phyloP scores from a whole-genome alignment of 2,113 vertebrate species.

The Podilymbus podiceps region DNA sequence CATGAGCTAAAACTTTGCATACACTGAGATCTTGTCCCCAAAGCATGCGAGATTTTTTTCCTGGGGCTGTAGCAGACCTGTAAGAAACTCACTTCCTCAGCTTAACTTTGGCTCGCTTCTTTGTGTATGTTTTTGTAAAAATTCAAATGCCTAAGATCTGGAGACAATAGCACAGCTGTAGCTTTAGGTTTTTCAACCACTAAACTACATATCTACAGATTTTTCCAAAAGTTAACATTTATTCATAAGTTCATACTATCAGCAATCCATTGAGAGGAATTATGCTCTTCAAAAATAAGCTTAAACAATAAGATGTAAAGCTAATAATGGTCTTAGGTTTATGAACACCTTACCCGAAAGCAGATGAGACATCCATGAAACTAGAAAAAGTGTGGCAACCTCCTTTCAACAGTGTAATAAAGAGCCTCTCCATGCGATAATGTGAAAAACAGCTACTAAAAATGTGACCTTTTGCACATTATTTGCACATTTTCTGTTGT shows the following conservation, averaged over 20 bases:
- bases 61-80: neutral
- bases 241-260: constrained; percentile 55
- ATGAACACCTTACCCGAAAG: constrained; percentile 36
- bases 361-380: neutral
- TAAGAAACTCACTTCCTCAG: neutral
- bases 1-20: fast-evolving
- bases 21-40: neutral
- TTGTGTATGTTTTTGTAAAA: neutral
- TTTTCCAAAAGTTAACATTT: constrained; percentile 67
- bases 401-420: neutral
- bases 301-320: constrained; percentile 49
- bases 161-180: neutral
- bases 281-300: constrained; percentile 40
- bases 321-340: constrained; percentile 27
- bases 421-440: neutral
- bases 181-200: neutral
- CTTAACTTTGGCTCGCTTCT: neutral
- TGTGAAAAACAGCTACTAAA: neutral
- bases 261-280: constrained; percentile 28
- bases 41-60: neutral
- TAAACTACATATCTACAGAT: constrained; percentile 30
- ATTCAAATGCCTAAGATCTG: neutral
- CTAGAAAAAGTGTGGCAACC: neutral
- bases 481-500: neutral
- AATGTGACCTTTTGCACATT: neutral